These are phyloP conservation scores for Leiothrix lutea DNA, from an alignment of 2,113 vertebrate genomes.

Conservation along the genomic window DNA sequence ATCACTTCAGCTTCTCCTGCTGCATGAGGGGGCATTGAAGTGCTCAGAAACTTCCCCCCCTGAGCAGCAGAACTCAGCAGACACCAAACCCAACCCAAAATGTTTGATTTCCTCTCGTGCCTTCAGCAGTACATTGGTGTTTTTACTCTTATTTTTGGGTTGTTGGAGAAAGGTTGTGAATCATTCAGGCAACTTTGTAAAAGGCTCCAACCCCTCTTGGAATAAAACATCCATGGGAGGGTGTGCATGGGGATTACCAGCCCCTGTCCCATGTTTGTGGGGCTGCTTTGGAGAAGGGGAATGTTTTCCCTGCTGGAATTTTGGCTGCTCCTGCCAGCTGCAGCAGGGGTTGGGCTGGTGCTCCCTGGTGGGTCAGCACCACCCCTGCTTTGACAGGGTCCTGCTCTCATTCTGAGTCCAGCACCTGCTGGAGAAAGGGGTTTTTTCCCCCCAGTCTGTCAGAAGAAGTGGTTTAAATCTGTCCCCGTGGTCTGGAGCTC, in stretches of 20 bases:
- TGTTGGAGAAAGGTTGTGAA: fast-evolving
- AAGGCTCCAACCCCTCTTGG: not conserved
- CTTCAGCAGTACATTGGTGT: not conserved
- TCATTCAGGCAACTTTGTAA: not conserved
- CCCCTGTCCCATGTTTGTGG: fast-evolving
- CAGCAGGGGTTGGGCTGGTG: not conserved
- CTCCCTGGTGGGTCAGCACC: fast-evolving
- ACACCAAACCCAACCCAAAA: not conserved
- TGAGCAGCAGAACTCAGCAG: not conserved
- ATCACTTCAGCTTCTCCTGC: not conserved
- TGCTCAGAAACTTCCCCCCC: not conserved
- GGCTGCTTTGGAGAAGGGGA: not conserved
- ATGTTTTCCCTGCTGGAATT: not conserved
- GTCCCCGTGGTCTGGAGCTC: not conserved
- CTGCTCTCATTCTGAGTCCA: not conserved
- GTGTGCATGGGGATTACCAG: fast-evolving
- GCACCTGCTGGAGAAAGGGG: not conserved
- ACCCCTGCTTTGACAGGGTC: fast-evolving
- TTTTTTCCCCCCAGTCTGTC: not conserved
- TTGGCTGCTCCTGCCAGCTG: not conserved
- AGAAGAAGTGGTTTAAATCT: not conserved
- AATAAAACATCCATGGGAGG: not conserved
- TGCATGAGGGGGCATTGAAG: not conserved
- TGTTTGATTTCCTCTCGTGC: fast-evolving
- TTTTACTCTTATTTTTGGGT: not conserved